A percentile compares a stretch with the other conserved stretches of the same genome.
Conservation (phyloP, 2,113 vertebrate species). For the Syrrhaptes paradoxus region DNA sequence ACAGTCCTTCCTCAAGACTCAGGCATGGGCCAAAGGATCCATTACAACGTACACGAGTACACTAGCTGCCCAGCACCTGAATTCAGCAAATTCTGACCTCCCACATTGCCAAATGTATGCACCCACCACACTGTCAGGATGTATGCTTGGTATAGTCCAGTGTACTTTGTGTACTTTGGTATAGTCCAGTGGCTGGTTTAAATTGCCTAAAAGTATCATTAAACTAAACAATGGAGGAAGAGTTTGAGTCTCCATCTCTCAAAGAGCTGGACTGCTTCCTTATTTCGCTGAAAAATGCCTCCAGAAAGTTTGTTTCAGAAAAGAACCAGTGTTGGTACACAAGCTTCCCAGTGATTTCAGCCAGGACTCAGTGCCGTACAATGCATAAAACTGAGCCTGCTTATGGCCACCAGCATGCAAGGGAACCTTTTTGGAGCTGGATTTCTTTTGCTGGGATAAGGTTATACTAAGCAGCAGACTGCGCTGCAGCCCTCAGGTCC, state of each 20-base stretch:
- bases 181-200: background rate
- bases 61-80: background rate
- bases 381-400: background rate
- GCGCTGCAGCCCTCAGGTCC: background rate
- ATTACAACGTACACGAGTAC: background rate
- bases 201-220: background rate
- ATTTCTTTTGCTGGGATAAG: background rate
- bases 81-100: background rate
- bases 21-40: background rate
- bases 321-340: background rate
- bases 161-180: background rate
- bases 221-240: background rate
- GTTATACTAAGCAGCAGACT: background rate
- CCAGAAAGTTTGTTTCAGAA: background rate
- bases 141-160: too few species aligned
- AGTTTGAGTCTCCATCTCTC: background rate
- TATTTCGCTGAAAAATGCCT: background rate
- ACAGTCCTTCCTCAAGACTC: background rate
- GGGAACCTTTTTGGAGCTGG: background rate
- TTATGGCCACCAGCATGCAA: background rate
- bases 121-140: background rate
- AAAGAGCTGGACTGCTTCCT: background rate
- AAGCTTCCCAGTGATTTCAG: background rate
- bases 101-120: rapidly evolving
- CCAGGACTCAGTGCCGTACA: background rate